Evolutionary conservation across 2,113 vertebrate genomes (phyloP).

Genomic region (Gobiocypris rarus): DNA sequence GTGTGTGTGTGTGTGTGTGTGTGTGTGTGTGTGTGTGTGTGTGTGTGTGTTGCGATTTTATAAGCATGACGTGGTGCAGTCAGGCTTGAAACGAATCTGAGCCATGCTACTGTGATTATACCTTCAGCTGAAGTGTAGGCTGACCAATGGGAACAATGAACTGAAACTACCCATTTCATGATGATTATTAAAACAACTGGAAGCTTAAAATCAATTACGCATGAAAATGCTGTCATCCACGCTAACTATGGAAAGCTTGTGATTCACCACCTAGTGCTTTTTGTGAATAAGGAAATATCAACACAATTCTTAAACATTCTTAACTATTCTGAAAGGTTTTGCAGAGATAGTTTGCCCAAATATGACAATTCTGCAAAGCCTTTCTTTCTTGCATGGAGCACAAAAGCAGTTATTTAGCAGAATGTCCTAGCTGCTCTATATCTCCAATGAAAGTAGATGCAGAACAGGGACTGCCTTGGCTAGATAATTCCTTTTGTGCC

Average conservation of each 20-base stretch:
- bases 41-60: constrained; percentile 18
- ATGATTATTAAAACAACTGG: constrained; percentile 43
- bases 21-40: too few species aligned
- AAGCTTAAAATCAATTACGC: constrained; percentile 46
- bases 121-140: constrained; percentile 22
- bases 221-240: constrained; percentile 38
- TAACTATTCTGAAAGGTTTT: not conserved
- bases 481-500: not conserved
- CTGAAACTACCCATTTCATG: constrained; percentile 38
- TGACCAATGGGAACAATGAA: constrained; percentile 41
- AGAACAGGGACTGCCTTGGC: not conserved
- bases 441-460: not conserved
- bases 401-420: not conserved
- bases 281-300: not conserved
- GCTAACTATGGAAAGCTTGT: not conserved
- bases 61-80: constrained; percentile 32
- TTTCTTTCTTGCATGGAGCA: not conserved
- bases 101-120: constrained; percentile 39
- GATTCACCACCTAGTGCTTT: constrained; percentile 25
- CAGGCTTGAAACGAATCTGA: constrained; percentile 42
- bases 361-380: not conserved
- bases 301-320: not conserved
- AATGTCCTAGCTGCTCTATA: not conserved
- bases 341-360: not conserved
- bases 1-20: too few species aligned